These are phyloP conservation scores for Decapterus maruadsi DNA, from an alignment of 2,797 vertebrate species.

Conservation along the genomic window DNA sequence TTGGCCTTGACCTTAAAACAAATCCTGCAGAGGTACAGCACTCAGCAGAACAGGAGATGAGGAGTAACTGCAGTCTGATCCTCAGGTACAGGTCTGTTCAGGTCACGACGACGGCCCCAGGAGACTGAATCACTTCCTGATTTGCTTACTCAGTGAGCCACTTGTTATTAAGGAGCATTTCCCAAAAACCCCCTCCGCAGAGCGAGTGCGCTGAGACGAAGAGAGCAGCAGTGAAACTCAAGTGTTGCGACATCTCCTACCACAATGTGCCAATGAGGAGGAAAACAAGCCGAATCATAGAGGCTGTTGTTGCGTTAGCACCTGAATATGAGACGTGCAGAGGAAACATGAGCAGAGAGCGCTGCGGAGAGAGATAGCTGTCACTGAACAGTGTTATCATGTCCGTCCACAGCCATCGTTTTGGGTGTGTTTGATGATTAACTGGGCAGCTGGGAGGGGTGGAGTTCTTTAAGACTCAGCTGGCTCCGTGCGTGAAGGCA, in stretches of 20 bases:
- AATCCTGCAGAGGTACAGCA: too few relatives aligned
- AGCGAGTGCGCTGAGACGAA: neutral
- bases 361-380: constrained; percentile 35
- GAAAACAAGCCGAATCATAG: neutral
- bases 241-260: constrained; percentile 14
- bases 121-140: neutral
- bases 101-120: too few relatives aligned
- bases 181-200: neutral
- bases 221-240: constrained; percentile 12
- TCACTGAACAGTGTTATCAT: constrained; percentile 69
- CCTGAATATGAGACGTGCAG: constrained; percentile 4
- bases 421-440: constrained; percentile 59
- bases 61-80: too few relatives aligned
- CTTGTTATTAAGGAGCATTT: neutral
- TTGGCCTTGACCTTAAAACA: too few relatives aligned
- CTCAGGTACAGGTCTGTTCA: too few relatives aligned
- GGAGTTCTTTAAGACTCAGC: constrained; percentile 25
- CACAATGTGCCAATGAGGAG: neutral
- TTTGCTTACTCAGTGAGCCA: neutral
- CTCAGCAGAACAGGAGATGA: too few relatives aligned
- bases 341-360: constrained; percentile 3
- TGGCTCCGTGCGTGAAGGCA: neutral
- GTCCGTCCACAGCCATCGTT: constrained; percentile 50
- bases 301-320: neutral
- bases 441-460: constrained; percentile 26